Percentiles rank a stretch among this genome's conserved stretches.
Evolutionary conservation across 2,113 vertebrate genomes (phyloP).

Genomic region (Chaetura pelagica): DNA sequence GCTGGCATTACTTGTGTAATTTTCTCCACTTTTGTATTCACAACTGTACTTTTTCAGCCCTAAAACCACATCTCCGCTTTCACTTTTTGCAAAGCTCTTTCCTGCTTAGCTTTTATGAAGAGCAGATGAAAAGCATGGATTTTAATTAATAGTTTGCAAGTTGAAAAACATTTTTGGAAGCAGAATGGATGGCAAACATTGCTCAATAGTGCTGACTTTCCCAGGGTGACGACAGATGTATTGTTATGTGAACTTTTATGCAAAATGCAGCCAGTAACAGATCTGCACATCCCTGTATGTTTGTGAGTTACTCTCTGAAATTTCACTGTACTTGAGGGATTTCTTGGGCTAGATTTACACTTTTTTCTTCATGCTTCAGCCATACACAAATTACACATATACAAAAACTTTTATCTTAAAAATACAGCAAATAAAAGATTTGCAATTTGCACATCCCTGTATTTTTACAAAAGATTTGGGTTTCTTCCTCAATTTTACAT

Average conservation of each 20-base stretch:
- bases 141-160: neutral
- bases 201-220: neutral
- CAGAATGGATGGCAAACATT: neutral
- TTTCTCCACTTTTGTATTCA: neutral
- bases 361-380: too few relatives aligned
- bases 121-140: neutral
- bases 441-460: accelerated
- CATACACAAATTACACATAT: too few relatives aligned
- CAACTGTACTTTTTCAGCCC: neutral
- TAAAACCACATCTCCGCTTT: neutral
- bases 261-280: neutral
- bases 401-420: neutral
- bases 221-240: neutral
- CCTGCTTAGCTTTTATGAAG: neutral
- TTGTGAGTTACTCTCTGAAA: too few relatives aligned
- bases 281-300: neutral
- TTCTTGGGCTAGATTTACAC: too few relatives aligned
- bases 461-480: neutral
- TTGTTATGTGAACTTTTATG: neutral
- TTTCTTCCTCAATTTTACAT: neutral
- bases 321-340: too few relatives aligned
- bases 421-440: neutral
- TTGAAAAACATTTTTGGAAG: neutral
- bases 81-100: neutral
- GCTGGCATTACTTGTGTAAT: neutral